A percentile compares a stretch with the other conserved stretches of the same genome.
Conservation (phyloP, 2,888 invertebrate genomes). For the Melanostoma mellinum region DNA sequence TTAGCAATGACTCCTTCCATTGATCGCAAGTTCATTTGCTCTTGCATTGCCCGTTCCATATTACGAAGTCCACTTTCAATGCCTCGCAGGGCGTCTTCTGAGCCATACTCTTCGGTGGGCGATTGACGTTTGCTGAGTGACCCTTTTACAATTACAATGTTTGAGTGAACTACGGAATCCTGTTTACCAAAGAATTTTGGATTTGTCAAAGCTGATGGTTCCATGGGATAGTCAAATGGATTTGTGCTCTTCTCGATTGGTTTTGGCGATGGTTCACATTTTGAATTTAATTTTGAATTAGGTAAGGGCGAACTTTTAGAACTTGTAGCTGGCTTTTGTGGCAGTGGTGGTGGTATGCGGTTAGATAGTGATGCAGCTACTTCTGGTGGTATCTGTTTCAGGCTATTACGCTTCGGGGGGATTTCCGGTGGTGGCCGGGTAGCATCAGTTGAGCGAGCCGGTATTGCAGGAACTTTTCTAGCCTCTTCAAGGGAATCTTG, state of each 20-base stretch:
- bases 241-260: constrained; percentile 80
- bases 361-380: constrained; percentile 39
- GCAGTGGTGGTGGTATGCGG: constrained; percentile 79
- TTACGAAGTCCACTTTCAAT: constrained; percentile 82
- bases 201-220: constrained; percentile 37
- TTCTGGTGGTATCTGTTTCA: constrained; percentile 79
- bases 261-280: constrained; percentile 74
- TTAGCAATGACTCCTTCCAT: constrained; percentile 77
- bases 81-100: constrained; percentile 81
- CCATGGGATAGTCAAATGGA: constrained; percentile 76
- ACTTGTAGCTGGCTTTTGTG: constrained; percentile 79
- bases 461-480: constrained; percentile 80
- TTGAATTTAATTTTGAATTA: constrained; percentile 79
- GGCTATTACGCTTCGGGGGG: constrained; percentile 81
- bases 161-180: constrained; percentile 13
- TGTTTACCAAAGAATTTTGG: constrained; percentile 29
- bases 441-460: constrained; percentile 79
- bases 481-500: constrained; percentile 77
- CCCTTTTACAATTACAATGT: constrained; percentile 60
- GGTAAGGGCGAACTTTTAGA: constrained; percentile 80
- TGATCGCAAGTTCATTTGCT: constrained; percentile 81
- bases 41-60: constrained; percentile 82
- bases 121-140: constrained; percentile 73
- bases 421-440: constrained; percentile 81
- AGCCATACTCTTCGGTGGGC: constrained; percentile 81